phyloP scores from a whole-genome alignment of 2,888 invertebrate genomes.

The Drosophila villosipedis region DNA sequence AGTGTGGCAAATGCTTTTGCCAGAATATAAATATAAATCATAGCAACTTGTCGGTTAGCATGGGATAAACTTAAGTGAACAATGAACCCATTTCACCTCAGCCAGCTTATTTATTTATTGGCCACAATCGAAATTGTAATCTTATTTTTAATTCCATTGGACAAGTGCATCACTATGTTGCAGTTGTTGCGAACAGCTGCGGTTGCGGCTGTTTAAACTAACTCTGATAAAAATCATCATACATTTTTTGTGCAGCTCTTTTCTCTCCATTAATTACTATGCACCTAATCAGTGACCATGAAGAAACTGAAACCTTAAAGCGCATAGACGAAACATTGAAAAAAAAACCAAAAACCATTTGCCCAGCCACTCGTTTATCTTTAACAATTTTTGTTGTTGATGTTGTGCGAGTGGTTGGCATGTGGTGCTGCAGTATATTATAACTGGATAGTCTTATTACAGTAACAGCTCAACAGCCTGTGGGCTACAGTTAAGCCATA shows the following conservation, averaged over 20 bases:
- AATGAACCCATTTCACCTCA: constrained; percentile 44
- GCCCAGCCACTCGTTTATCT: constrained; percentile 23
- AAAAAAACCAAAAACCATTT: constrained; percentile 15
- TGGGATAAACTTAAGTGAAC: constrained; percentile 3
- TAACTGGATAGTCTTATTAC: constrained; percentile 9
- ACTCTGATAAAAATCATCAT: constrained; percentile 61
- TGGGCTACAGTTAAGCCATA: neutral
- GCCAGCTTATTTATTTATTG: constrained; percentile 33
- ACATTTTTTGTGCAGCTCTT: constrained; percentile 56
- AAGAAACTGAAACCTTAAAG: constrained; percentile 59
- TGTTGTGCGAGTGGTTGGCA: constrained; percentile 23
- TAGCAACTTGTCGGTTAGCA: constrained; percentile 11
- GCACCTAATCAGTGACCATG: constrained; percentile 79
- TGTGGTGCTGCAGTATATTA: constrained; percentile 4
- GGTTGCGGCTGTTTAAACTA: constrained; percentile 17
- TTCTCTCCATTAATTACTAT: constrained; percentile 66
- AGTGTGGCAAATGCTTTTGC: constrained; percentile 52
- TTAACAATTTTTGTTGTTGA: neutral
- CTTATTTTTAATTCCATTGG: constrained; percentile 27
- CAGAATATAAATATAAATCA: constrained; percentile 45
- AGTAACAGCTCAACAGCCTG: neutral
- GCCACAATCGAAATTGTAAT: constrained; percentile 53
- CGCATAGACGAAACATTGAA: constrained; percentile 38
- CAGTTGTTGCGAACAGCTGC: constrained; percentile 1
- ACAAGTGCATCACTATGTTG: constrained; percentile 18